phyloP scores from a whole-genome alignment of 2,113 vertebrate genomes.

The Hyperoodon ampullatus region DNA sequence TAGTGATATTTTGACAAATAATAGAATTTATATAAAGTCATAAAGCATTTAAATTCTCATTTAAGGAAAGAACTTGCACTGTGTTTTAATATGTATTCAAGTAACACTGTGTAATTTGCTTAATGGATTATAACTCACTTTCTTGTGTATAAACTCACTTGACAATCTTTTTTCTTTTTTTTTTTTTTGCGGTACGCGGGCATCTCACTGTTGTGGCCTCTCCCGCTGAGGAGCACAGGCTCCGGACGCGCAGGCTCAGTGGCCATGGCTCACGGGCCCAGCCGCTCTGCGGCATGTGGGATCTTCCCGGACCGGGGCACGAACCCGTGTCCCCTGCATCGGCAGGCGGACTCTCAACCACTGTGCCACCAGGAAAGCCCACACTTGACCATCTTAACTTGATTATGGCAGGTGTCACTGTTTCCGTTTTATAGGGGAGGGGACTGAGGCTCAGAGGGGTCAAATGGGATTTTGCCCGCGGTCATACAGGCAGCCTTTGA shows the following conservation, averaged over 20 bases:
- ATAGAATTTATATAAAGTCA: background rate
- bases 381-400: background rate
- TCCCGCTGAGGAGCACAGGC: too few species aligned
- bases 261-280: too few species aligned
- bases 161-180: background rate
- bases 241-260: too few species aligned
- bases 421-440: background rate
- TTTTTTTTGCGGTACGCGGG: too few species aligned
- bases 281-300: too few species aligned
- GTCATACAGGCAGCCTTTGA: background rate
- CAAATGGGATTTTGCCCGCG: background rate
- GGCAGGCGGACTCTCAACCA: too few species aligned
- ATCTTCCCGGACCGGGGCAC: too few species aligned
- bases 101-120: background rate
- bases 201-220: too few species aligned
- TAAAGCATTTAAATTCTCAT: background rate
- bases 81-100: background rate
- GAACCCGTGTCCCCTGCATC: too few species aligned
- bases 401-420: background rate
- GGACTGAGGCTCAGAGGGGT: background rate
- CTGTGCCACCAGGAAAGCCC: too few species aligned
- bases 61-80: background rate
- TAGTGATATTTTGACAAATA: background rate
- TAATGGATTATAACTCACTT: background rate
- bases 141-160: background rate